Base-by-base conservation (phyloP, 2,888 invertebrate genomes). In the Allophyes oxyacanthae region DNA sequence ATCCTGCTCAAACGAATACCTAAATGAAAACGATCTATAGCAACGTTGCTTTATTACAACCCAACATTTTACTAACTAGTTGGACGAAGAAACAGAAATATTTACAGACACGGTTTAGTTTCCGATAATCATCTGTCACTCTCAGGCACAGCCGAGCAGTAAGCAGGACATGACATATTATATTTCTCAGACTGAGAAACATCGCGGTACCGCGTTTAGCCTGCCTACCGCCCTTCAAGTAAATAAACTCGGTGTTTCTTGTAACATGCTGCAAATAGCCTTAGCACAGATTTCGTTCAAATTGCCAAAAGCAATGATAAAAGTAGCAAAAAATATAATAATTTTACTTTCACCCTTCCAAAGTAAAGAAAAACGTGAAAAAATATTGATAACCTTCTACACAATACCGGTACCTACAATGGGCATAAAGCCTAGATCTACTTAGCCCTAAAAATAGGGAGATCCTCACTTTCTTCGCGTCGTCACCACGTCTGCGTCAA, bases 111-210 rank as follows among this genome's bases (percentile, higher is more conserved):
- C 36, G 36, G 40, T 46, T 70, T 41, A 49, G 38, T 49, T 49
- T 58, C 63, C 41, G 50, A 57, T 71, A 72, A 54, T 70, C 58
- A 51, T 58, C 40, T 59, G 61, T 52, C 68, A 46, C 40, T 52
- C 46, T 42, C 51, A 40, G 42, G 50, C 62, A 60, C 63, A 45
- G 32, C 37, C 48, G 69, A 72, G 20, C 20, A 20, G 20, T 20
- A 2, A 3, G 37, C 63, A 43, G 34, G 60, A 45, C 44, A 52
- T 73, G 72, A 60, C 38, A 48, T 67, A 68, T 68, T 72, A 51
- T 49, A 44, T 49, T 67, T 49, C 34, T 46, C 38, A 44, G 60
- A 52, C 43, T 30, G 69, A 50, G 48, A 67, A 45, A 64, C 13
- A 32, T 28, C 37, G 14, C 36, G 34, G 26, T 28, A 30, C 36